Evolutionary conservation across 2,797 vertebrate species (phyloP).

Genomic region (Tangara arthus): DNA sequence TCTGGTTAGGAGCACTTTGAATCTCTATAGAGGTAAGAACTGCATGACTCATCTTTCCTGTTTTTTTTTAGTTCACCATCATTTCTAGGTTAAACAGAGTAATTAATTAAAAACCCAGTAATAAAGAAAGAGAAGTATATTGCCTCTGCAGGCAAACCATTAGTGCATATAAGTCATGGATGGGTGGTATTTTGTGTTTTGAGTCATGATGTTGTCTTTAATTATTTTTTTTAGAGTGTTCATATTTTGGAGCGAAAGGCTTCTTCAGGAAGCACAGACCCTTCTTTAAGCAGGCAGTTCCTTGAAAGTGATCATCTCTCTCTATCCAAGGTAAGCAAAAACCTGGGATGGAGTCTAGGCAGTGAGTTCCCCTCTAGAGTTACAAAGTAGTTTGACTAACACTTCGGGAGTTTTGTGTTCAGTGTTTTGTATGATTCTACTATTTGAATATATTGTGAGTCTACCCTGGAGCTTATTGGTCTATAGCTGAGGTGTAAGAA

Average conservation of each 20-base stretch:
- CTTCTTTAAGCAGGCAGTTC: constrained; percentile 72
- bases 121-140: background rate
- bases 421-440: background rate
- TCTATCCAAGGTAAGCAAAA: constrained; percentile 73
- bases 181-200: background rate
- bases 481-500: background rate
- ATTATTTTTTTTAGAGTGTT: constrained; percentile 56
- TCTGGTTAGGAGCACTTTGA: background rate
- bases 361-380: background rate
- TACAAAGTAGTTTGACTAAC: background rate
- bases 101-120: background rate
- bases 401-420: background rate
- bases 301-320: constrained; percentile 71
- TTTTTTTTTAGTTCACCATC: background rate
- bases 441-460: background rate
- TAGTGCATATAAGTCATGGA: background rate
- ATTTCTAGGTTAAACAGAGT: background rate
- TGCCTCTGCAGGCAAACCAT: background rate
- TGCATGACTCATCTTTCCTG: background rate
- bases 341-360: background rate
- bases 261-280: constrained; percentile 73
- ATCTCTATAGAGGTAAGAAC: background rate
- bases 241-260: constrained; percentile 76
- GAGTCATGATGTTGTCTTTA: background rate
- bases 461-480: background rate